A percentile compares a stretch with the other conserved stretches of the same genome.
These are phyloP conservation scores for Aleiodes leptofemur DNA, from an alignment of 2,888 invertebrate species.

Conservation along the genomic window DNA sequence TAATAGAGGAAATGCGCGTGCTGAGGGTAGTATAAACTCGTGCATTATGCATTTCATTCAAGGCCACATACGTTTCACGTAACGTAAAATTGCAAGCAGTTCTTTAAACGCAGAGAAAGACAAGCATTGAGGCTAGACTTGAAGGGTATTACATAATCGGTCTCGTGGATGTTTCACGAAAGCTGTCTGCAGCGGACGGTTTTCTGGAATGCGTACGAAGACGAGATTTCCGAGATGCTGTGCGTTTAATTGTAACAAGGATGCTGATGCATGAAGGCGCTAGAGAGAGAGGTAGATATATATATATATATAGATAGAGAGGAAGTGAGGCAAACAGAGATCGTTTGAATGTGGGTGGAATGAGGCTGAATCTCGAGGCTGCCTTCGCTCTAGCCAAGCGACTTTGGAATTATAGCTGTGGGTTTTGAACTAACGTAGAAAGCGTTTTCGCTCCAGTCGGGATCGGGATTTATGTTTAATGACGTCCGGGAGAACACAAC, in stretches of 20 bases:
- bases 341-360: slow-evolving; percentile 15
- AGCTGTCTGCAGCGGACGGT: slow-evolving; percentile 2
- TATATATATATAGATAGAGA: too few relatives aligned
- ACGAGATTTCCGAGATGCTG: slow-evolving; percentile 13
- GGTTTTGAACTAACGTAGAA: slow-evolving; percentile 54
- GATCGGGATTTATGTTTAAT: slow-evolving; percentile 53
- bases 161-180: slow-evolving; percentile 15
- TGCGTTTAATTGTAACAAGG: slow-evolving; percentile 25
- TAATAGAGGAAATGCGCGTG: background rate
- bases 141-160: slow-evolving; percentile 26
- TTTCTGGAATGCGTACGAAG: slow-evolving; percentile 25
- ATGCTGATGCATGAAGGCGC: slow-evolving; percentile 17
- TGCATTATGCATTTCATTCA: slow-evolving; percentile 36
- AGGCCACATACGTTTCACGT: slow-evolving; percentile 49
- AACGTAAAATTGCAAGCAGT: too few relatives aligned
- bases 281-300: background rate
- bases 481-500: slow-evolving; percentile 28
- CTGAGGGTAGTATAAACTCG: slow-evolving; percentile 10
- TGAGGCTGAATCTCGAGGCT: slow-evolving; percentile 39
- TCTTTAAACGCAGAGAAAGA: background rate
- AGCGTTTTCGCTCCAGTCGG: slow-evolving; percentile 55
- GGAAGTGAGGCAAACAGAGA: too few relatives aligned
- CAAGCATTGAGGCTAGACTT: slow-evolving; percentile 2
- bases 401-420: slow-evolving; percentile 56
- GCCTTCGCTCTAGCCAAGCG: slow-evolving; percentile 51